Evolutionary conservation across 2,797 vertebrate genomes (phyloP).

Genomic region (Hozukius guyotensis): DNA sequence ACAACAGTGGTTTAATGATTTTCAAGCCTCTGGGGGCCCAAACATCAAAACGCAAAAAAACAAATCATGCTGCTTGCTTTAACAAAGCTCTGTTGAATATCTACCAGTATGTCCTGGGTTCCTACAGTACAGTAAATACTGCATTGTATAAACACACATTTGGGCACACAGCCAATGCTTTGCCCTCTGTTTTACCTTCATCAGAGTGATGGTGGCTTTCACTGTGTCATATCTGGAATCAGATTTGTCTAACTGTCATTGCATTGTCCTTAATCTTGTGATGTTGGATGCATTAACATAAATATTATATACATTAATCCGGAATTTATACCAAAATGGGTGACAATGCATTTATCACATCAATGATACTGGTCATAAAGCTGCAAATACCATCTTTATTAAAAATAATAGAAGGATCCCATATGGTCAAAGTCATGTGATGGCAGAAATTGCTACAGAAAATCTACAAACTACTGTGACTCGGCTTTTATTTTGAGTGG

Average conservation of each 20-base stretch:
- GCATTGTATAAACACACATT: not conserved
- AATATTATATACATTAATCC: slow-evolving; percentile 40
- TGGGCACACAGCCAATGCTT: not conserved
- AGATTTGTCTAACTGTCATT: slow-evolving; percentile 20
- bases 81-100: slow-evolving; percentile 5
- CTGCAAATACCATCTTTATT: not conserved
- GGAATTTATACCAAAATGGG: slow-evolving; percentile 16
- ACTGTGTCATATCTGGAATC: slow-evolving; percentile 18
- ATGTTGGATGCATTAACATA: slow-evolving; percentile 21
- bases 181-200: slow-evolving; percentile 34
- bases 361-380: not conserved
- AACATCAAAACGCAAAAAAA: not conserved
- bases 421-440: not conserved
- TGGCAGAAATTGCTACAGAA: not conserved
- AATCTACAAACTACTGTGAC: not conserved
- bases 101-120: not conserved
- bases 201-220: slow-evolving; percentile 8
- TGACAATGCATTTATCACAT: not conserved
- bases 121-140: not conserved
- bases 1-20: not conserved
- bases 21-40: not conserved
- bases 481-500: not conserved
- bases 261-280: slow-evolving; percentile 28
- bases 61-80: not conserved
- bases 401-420: not conserved